These are phyloP conservation scores for Corythornis cristatus DNA, from an alignment of 2,113 vertebrate species.

Conservation along the genomic window DNA sequence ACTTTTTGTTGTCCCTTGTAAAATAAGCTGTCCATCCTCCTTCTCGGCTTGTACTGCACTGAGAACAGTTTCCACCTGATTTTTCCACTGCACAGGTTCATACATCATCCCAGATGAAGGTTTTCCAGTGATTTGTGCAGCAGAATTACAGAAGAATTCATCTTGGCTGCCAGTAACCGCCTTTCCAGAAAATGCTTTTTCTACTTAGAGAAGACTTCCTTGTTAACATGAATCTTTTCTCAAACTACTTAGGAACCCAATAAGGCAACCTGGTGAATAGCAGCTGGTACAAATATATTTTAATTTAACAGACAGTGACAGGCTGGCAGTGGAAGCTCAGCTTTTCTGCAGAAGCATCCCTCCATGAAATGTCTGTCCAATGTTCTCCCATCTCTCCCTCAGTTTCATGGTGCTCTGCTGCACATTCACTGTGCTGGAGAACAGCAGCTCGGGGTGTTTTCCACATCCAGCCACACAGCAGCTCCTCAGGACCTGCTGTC, in stretches of 20 bases:
- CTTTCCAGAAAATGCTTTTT: not conserved
- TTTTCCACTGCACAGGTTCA: not conserved
- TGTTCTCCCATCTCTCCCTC: fast-evolving
- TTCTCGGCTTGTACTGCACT: not conserved
- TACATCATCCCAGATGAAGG: not conserved
- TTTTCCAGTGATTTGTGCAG: not conserved
- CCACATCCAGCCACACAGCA: fast-evolving
- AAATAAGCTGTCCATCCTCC: not conserved
- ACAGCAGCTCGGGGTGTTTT: not conserved
- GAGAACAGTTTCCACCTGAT: not conserved
- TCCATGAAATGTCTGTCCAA: fast-evolving
- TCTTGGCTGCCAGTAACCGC: not conserved
- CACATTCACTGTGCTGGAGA: fast-evolving
- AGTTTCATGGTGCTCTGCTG: fast-evolving
- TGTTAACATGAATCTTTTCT: not conserved
- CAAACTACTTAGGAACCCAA: not conserved
- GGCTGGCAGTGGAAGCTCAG: not conserved
- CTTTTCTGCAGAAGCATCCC: not conserved
- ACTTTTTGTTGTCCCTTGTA: not conserved
- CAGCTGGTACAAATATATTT: not conserved
- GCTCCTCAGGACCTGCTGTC: not conserved
- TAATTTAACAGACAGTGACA: not conserved
- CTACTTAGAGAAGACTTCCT: not conserved
- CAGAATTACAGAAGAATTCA: not conserved
- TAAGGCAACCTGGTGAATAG: not conserved